Percentiles rank a stretch among this genome's conserved stretches.
phyloP scores from a whole-genome alignment of 2,888 invertebrate genomes.

The Mantis religiosa region DNA sequence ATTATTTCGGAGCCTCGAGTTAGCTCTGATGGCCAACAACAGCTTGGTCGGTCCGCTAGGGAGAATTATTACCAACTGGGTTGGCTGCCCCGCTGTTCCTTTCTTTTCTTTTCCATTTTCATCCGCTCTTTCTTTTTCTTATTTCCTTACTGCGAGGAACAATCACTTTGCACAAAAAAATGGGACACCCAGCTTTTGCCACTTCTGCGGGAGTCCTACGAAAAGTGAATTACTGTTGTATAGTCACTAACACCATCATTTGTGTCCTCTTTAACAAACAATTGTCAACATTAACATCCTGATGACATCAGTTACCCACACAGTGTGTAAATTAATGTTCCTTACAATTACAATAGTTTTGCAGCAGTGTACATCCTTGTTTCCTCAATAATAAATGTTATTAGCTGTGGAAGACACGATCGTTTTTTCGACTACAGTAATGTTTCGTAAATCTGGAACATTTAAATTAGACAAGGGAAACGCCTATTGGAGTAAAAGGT shows the following conservation, averaged over 20 bases:
- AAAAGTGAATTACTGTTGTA: not conserved
- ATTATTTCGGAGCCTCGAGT: conserved; percentile 31
- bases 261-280: not conserved
- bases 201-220: not conserved
- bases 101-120: not conserved
- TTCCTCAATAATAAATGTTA: too few species aligned
- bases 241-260: not conserved
- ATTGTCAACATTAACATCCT: not conserved
- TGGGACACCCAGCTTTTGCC: not conserved
- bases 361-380: too few species aligned
- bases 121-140: not conserved
- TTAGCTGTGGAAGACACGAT: too few species aligned
- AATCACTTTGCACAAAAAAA: conserved; percentile 15
- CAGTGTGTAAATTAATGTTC: too few species aligned
- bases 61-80: conserved; percentile 16
- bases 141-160: conserved; percentile 1
- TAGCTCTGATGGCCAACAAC: conserved; percentile 29
- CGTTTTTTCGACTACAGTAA: too few species aligned
- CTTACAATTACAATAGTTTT: too few species aligned
- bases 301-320: not conserved
- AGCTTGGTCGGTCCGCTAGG: not conserved
- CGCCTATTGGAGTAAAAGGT: too few species aligned
- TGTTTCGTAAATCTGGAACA: too few species aligned
- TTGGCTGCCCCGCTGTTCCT: not conserved
- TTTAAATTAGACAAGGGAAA: too few species aligned